Evolutionary conservation across 2,888 invertebrate genomes (phyloP).

Genomic region (Celastrina argiolus): DNA sequence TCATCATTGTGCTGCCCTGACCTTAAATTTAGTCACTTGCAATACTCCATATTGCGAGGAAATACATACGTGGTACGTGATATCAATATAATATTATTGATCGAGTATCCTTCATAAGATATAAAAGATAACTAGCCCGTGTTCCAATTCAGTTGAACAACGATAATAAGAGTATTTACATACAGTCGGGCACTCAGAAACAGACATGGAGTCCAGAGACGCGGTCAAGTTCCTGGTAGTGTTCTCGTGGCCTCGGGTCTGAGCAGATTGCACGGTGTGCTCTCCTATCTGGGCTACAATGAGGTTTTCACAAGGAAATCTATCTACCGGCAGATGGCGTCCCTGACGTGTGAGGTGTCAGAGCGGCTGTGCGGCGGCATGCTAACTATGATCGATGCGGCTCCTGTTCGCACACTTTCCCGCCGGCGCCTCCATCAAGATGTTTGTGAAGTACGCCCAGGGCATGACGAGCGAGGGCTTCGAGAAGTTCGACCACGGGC

Average conservation of each 20-base stretch:
- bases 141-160: not conserved
- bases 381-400: conserved; percentile 2
- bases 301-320: conserved; percentile 9
- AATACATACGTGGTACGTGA: not conserved
- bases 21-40: not conserved
- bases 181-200: not conserved
- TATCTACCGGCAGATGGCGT: not conserved
- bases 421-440: conserved; percentile 44
- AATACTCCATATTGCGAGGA: not conserved
- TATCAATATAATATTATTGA: too few species aligned
- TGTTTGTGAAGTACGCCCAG: conserved; percentile 43
- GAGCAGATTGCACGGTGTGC: not conserved
- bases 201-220: not conserved
- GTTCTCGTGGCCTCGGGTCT: not conserved
- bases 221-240: not conserved
- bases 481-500: conserved; percentile 46
- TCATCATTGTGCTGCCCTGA: not conserved
- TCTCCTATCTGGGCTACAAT: not conserved
- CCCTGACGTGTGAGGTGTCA: not conserved
- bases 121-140: not conserved
- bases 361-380: conserved; percentile 6
- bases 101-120: too few species aligned
- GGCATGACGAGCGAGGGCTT: conserved; percentile 38
- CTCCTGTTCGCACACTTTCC: conserved; percentile 42
- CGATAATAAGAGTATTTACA: not conserved